phyloP scores from a whole-genome alignment of 2,113 vertebrate species.

The Poecilia latipinna region DNA sequence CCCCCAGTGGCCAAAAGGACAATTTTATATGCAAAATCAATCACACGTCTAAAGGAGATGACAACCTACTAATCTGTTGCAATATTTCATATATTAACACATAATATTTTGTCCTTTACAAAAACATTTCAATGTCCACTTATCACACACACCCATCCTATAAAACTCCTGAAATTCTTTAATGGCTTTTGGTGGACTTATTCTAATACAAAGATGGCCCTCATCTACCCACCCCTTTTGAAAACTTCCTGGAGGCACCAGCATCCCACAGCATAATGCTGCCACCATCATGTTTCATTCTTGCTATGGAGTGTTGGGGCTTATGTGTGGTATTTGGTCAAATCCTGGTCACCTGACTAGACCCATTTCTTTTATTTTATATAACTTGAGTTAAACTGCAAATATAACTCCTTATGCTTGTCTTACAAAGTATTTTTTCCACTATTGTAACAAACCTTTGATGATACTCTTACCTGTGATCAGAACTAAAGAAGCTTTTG shows the following conservation, averaged over 20 bases:
- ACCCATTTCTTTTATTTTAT: too few species aligned
- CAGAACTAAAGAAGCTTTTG: too few species aligned
- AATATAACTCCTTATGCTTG: background rate
- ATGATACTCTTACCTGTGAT: too few species aligned
- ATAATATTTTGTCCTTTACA: background rate
- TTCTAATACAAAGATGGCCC: background rate
- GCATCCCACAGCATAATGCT: background rate
- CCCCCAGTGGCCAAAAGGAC: too few species aligned
- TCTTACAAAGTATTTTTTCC: background rate
- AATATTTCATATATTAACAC: background rate
- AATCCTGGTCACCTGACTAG: background rate
- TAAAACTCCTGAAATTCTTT: background rate
- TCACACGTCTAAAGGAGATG: too few species aligned
- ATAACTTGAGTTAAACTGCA: too few species aligned
- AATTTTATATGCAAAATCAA: too few species aligned
- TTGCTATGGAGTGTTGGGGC: background rate
- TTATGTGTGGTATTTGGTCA: background rate
- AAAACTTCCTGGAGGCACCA: background rate
- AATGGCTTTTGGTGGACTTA: background rate
- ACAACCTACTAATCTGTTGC: too few species aligned
- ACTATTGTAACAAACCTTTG: background rate
- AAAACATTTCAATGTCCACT: too few species aligned
- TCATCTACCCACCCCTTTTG: background rate
- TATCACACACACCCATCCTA: background rate
- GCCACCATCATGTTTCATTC: background rate